phyloP scores from a whole-genome alignment of 2,888 invertebrate species.

The Synergus umbraculus region DNA sequence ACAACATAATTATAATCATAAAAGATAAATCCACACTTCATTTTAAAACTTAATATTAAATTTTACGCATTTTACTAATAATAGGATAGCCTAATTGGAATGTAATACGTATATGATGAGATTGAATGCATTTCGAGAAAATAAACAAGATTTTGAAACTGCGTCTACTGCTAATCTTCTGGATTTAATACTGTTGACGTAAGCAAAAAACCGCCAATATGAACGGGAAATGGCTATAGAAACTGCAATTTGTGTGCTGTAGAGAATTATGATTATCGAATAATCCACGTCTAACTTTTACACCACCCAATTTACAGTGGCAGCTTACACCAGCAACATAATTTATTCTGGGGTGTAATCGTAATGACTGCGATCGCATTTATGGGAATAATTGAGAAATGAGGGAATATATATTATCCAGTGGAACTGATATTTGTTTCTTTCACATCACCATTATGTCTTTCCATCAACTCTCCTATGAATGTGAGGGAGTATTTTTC shows the following conservation, averaged over 20 bases:
- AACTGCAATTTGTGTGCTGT: not conserved
- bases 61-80: not conserved
- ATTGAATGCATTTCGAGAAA: not conserved
- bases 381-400: conserved; percentile 28
- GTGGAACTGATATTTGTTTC: conserved; percentile 34
- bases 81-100: not conserved
- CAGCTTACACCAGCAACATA: conserved; percentile 6
- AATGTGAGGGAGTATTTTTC: not conserved
- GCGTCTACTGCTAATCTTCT: conserved; percentile 18
- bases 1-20: too few relatives aligned
- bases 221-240: not conserved
- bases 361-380: conserved; percentile 20
- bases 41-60: not conserved
- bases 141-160: conserved; percentile 23
- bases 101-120: not conserved
- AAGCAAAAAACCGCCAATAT: conserved; percentile 17
- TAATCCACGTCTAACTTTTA: conserved; percentile 28
- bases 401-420: conserved; percentile 21
- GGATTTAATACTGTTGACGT: conserved; percentile 10
- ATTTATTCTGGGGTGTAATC: conserved; percentile 22
- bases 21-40: not conserved
- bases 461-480: conserved; percentile 11
- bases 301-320: conserved; percentile 29
- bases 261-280: conserved; percentile 29
- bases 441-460: conserved; percentile 4